Evolutionary conservation across 64 coral and sea anemone species (phyloP).

Genomic region (Catalaphyllia jardinei): DNA sequence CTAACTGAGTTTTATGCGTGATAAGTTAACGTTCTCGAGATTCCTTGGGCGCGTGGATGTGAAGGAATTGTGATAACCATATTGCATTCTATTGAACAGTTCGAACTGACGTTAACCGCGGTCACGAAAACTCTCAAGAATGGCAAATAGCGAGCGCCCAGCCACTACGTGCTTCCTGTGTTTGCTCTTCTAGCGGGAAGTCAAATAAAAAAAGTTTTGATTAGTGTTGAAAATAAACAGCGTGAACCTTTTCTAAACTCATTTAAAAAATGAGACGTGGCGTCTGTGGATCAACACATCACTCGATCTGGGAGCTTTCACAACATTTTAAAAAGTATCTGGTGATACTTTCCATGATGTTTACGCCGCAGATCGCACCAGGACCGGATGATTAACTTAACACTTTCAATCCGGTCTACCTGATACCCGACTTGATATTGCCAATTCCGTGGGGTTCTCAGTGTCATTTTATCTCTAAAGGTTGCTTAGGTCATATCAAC

Average conservation of each 20-base stretch:
- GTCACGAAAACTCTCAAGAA: constrained; percentile 3
- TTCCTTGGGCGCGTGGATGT: neutral
- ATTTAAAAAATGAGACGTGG: neutral
- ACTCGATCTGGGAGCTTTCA: neutral
- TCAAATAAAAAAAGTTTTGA: neutral
- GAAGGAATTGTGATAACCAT: neutral
- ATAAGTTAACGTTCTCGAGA: too few relatives aligned
- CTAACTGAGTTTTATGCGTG: too few relatives aligned
- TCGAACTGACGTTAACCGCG: neutral
- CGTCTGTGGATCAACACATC: neutral
- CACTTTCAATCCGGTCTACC: neutral
- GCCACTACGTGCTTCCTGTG: neutral
- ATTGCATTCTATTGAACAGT: neutral
- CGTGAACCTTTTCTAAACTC: neutral
- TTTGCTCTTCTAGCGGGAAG: neutral
- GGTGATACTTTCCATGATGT: neutral
- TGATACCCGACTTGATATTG: neutral
- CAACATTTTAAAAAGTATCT: neutral
- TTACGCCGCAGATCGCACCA: neutral
- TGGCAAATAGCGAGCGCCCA: neutral
- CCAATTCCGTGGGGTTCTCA: neutral
- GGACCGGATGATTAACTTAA: neutral
- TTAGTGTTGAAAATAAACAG: neutral
- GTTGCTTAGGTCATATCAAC: neutral
- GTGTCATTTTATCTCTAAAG: neutral